phyloP scores from a whole-genome alignment of 2,797 vertebrate genomes.

The Discoglossus pictus region DNA sequence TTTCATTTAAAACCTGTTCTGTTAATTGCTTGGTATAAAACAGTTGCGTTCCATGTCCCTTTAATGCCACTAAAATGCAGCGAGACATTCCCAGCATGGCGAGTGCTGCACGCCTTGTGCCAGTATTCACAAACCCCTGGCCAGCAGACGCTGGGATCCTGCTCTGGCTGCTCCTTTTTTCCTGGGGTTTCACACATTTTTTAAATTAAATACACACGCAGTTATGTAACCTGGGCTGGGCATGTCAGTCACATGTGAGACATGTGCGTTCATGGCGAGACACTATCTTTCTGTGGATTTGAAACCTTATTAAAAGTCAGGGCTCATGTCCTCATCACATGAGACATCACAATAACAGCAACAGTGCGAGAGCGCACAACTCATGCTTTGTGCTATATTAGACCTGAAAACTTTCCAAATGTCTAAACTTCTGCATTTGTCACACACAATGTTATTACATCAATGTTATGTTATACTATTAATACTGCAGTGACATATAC shows the following conservation, averaged over 20 bases:
- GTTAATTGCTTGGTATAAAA: too few relatives aligned
- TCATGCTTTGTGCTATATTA: background rate
- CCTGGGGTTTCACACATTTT: too few relatives aligned
- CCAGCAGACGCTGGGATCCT: background rate
- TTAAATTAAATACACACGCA: background rate
- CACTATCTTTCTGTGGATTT: constrained; percentile 5
- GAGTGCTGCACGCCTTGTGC: background rate
- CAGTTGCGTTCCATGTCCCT: too few relatives aligned
- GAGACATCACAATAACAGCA: constrained; percentile 6
- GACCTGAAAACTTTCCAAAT: background rate
- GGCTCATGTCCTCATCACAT: constrained; percentile 28
- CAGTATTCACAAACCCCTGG: background rate
- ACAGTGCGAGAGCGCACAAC: constrained; percentile 10
- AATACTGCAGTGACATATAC: too few relatives aligned
- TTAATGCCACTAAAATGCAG: too few relatives aligned
- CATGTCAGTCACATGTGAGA: constrained; percentile 12
- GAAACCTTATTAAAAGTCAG: background rate
- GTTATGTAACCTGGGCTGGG: constrained; percentile 15
- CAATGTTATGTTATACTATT: too few relatives aligned
- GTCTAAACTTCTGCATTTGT: too few relatives aligned
- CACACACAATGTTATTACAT: too few relatives aligned
- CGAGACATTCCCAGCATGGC: too few relatives aligned
- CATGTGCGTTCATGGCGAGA: background rate
- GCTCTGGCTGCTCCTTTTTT: background rate
- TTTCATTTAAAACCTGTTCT: too few relatives aligned